These are phyloP conservation scores for Petrocephalus zakoni DNA, from an alignment of 2,113 vertebrate species.

Conservation along the genomic window DNA sequence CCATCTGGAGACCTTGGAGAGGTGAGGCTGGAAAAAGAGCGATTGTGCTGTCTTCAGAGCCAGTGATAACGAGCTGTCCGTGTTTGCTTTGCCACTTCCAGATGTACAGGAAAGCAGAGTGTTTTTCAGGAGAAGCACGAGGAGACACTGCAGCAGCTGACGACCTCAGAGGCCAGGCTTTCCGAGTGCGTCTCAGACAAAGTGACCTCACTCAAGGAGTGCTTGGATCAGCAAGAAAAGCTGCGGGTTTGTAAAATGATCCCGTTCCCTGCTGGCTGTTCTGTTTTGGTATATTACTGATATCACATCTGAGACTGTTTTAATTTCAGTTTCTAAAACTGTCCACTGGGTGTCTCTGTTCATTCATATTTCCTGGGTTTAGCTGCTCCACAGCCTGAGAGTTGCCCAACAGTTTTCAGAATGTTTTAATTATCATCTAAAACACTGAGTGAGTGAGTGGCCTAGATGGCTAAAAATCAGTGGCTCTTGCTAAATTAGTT, in stretches of 20 bases:
- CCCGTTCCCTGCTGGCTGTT: neutral
- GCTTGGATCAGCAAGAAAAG: conserved; percentile 58
- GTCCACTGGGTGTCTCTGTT: conserved; percentile 5
- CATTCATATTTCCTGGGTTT: neutral
- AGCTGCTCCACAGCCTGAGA: neutral
- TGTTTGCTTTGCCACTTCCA: conserved; percentile 42
- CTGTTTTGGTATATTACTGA: neutral
- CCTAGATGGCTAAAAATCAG: neutral
- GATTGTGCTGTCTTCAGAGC: neutral
- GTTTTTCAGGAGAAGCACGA: conserved; percentile 53
- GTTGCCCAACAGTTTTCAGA: neutral
- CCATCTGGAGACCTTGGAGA: conserved; percentile 47
- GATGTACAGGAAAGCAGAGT: conserved; percentile 67
- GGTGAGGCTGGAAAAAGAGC: conserved; percentile 38
- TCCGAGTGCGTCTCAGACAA: conserved; percentile 45
- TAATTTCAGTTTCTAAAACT: neutral
- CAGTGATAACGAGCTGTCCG: neutral
- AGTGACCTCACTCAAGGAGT: conserved; percentile 70
- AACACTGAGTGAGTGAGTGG: neutral
- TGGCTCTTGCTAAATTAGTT: neutral
- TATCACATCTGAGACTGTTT: neutral
- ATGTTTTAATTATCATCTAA: conserved; percentile 2
- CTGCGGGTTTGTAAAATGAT: conserved; percentile 58
- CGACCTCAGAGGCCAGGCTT: conserved; percentile 54
- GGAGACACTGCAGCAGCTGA: conserved; percentile 55